A percentile compares a stretch with the other conserved stretches of the same genome.
Evolutionary conservation across 1,140 invertebrate genomes (phyloP).

Genomic region (Scylla paramamosain): DNA sequence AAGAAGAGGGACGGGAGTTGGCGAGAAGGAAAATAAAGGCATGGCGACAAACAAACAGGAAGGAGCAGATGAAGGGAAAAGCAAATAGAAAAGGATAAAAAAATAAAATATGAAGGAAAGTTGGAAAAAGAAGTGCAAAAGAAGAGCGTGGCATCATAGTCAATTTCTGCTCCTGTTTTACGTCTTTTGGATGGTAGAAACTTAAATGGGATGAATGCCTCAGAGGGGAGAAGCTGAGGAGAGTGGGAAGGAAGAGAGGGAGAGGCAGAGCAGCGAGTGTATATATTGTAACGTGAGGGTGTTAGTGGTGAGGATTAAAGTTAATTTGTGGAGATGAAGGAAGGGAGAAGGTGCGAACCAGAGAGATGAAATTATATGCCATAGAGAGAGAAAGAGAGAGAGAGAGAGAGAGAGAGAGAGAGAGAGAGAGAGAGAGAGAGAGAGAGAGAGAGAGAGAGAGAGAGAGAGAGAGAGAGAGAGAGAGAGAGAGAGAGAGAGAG

Average conservation of each 20-base stretch:
- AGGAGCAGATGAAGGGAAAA: conserved; percentile 26
- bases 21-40: background rate
- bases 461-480: background rate
- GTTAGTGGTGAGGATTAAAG: background rate
- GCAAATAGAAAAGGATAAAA: background rate
- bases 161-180: background rate
- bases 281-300: background rate
- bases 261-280: background rate
- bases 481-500: conserved; percentile 26
- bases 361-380: background rate
- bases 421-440: conserved; percentile 16
- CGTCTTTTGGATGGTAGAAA: background rate
- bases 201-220: background rate
- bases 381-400: background rate
- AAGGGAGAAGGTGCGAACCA: background rate
- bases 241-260: background rate
- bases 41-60: background rate
- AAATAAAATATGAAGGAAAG: conserved; percentile 24
- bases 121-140: background rate
- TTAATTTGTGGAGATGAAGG: background rate
- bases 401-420: background rate
- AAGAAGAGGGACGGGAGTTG: background rate
- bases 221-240: background rate
- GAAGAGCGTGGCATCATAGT: background rate
- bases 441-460: conserved; percentile 17